These are phyloP conservation scores for Ariopsis seemanni DNA, from an alignment of 2,113 vertebrate genomes.

Conservation along the genomic window DNA sequence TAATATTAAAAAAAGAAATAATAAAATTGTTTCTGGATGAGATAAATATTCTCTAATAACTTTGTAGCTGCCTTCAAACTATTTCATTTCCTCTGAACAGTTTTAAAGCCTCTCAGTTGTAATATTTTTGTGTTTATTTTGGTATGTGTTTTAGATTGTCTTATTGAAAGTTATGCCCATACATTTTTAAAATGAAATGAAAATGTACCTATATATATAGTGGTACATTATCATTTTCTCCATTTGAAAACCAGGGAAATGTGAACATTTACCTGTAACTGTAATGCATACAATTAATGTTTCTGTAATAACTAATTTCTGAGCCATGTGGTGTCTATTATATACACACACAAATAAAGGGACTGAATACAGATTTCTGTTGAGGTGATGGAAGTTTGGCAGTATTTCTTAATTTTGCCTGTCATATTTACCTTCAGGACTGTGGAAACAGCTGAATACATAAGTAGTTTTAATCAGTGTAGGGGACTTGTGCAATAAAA, in stretches of 20 bases:
- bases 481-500: not conserved
- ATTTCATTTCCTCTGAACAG: not conserved
- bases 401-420: constrained; percentile 12
- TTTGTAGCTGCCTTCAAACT: not conserved
- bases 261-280: not conserved
- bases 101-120: not conserved
- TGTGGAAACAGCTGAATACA: constrained; percentile 15
- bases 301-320: not conserved
- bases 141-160: not conserved
- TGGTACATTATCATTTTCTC: not conserved
- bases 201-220: not conserved
- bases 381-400: constrained; percentile 23
- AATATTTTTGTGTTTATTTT: not conserved
- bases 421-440: not conserved
- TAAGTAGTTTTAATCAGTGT: not conserved
- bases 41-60: not conserved
- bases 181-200: not conserved
- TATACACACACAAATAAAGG: not conserved
- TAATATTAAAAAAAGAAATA: not conserved
- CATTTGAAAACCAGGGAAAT: not conserved
- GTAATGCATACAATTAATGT: not conserved
- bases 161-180: not conserved
- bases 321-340: not conserved
- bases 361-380: not conserved
- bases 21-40: not conserved